Conservation (phyloP, 2,888 invertebrate genomes). For the Lithophane socia region DNA sequence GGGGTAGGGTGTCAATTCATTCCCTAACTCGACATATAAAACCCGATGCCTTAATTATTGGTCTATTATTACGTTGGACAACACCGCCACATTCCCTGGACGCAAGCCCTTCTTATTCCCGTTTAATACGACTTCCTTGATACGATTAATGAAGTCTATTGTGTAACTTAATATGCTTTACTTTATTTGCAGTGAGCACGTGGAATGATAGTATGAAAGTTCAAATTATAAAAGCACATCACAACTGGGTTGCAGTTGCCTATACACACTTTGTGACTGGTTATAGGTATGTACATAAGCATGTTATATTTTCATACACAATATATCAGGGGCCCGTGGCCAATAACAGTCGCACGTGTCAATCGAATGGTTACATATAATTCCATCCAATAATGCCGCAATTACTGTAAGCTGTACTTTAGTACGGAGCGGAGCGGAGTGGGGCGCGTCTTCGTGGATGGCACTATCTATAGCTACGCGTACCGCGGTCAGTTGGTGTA, state of each 20-base stretch:
- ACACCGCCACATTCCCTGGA: not conserved
- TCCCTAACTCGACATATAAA: not conserved
- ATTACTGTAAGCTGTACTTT: no score
- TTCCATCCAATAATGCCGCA: no score
- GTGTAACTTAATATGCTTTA: conserved; percentile 29
- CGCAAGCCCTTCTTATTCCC: not conserved
- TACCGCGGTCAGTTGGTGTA: no score
- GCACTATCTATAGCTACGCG: no score
- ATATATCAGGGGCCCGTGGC: no score
- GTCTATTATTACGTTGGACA: not conserved
- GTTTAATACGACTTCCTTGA: conserved; percentile 35
- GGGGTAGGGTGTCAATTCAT: not conserved
- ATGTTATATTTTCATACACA: not conserved
- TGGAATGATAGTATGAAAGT: conserved; percentile 97
- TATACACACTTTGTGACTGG: conserved; percentile 99
- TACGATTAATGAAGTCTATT: conserved; percentile 5
- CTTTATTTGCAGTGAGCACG: conserved; percentile 89
- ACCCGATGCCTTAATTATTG: not conserved
- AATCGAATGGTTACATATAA: no score
- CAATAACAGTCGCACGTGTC: no score
- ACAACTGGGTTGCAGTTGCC: conserved; percentile 99
- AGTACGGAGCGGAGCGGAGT: no score
- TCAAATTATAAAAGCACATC: conserved; percentile 98
- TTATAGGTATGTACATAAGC: conserved; percentile 92
- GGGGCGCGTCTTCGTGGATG: no score